A percentile compares a stretch with the other conserved stretches of the same genome.
phyloP scores from a whole-genome alignment of 2,888 invertebrate genomes.

The Clitarchus hookeri region DNA sequence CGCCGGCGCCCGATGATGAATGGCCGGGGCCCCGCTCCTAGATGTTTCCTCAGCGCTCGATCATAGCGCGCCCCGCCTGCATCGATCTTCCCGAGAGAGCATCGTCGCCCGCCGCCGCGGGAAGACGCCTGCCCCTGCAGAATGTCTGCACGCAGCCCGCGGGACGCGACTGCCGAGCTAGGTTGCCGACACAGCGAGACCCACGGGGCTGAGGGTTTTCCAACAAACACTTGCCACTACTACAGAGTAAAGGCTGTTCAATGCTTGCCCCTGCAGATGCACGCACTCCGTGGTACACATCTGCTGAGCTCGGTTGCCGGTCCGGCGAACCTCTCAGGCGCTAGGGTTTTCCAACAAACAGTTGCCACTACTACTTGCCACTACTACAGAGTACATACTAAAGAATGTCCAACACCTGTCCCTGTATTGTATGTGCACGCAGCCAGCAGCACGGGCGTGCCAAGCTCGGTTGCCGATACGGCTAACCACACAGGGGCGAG shows the following conservation, averaged over 20 bases:
- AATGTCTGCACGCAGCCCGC: neutral
- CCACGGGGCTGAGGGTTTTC: too few relatives aligned
- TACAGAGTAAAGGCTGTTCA: too few relatives aligned
- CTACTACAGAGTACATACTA: too few relatives aligned
- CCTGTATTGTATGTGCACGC: neutral
- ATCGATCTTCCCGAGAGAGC: neutral
- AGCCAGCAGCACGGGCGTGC: neutral
- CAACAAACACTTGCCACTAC: too few relatives aligned
- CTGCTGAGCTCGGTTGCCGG: neutral
- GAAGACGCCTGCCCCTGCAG: neutral
- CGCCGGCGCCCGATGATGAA: neutral
- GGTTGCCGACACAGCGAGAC: neutral
- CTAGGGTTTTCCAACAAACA: too few relatives aligned
- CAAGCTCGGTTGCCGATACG: neutral
- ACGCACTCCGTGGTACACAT: neutral
- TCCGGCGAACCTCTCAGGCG: too few relatives aligned
- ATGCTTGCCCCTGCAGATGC: neutral
- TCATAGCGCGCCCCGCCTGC: neutral
- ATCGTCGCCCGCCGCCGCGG: neutral
- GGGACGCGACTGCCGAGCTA: neutral
- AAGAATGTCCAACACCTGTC: neutral
- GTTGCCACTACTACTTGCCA: too few relatives aligned
- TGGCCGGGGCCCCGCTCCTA: neutral
- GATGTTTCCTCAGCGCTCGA: slow-evolving; percentile 14
- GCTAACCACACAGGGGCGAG: too few relatives aligned